These are phyloP conservation scores for Lethenteron camtschaticum DNA, from an alignment of 2,113 vertebrate genomes.

Conservation along the genomic window DNA sequence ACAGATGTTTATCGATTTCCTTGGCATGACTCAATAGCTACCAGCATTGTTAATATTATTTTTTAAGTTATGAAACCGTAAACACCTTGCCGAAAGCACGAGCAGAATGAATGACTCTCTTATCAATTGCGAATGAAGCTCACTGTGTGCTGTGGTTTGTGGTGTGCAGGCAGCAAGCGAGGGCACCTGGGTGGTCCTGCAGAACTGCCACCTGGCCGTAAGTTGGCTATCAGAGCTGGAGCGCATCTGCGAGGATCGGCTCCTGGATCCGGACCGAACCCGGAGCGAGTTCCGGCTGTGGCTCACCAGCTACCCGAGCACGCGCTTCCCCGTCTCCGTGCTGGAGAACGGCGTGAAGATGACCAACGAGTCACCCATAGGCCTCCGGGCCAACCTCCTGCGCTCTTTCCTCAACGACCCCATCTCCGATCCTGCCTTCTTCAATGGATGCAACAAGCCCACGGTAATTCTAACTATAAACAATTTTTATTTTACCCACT, in stretches of 20 bases:
- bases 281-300: constrained; percentile 16
- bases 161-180: constrained; percentile 13
- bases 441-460: constrained; percentile 19
- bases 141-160: too few species aligned
- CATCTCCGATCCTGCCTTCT: constrained; percentile 16
- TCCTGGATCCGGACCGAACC: constrained; percentile 15
- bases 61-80: too few species aligned
- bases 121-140: too few species aligned
- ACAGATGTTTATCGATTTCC: too few species aligned
- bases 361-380: constrained; percentile 13
- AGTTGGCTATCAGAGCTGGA: constrained; percentile 14
- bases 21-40: too few species aligned
- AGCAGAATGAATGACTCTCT: too few species aligned
- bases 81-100: too few species aligned
- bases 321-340: constrained; percentile 12
- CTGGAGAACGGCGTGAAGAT: constrained; percentile 16
- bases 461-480: not conserved
- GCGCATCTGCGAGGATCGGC: constrained; percentile 18
- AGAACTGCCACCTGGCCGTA: constrained; percentile 14
- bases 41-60: too few species aligned
- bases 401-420: constrained; percentile 12
- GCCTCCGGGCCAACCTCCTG: constrained; percentile 11
- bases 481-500: too few species aligned
- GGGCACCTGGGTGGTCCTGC: constrained; percentile 15
- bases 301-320: constrained; percentile 20